Conservation (phyloP, 2,113 vertebrate species). For the Balaeniceps rex region DNA sequence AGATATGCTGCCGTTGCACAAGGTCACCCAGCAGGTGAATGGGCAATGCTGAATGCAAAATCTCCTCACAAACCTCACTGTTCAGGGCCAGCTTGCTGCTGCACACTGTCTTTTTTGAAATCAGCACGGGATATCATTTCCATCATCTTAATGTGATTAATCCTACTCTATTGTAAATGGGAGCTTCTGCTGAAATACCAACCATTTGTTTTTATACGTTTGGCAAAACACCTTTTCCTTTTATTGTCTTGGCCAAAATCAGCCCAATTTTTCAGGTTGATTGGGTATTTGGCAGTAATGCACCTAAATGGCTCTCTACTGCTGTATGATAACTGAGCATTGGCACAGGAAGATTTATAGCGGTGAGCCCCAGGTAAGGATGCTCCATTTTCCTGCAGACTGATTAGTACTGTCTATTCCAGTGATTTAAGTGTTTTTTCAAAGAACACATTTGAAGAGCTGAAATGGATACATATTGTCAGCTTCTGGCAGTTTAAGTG, state of each 20-base stretch:
- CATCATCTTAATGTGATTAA: neutral
- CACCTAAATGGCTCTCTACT: neutral
- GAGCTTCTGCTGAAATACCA: neutral
- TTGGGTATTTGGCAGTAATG: conserved; percentile 32
- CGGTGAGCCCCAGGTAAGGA: conserved; percentile 37
- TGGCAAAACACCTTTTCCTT: conserved; percentile 8
- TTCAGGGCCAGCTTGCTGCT: neutral
- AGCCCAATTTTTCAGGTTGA: conserved; percentile 44
- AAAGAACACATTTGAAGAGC: conserved; percentile 34
- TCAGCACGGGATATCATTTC: neutral
- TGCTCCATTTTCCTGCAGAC: conserved; percentile 47
- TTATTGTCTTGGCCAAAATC: conserved; percentile 9
- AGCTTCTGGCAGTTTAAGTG: conserved; percentile 60
- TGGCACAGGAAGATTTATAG: conserved; percentile 16
- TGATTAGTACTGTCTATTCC: conserved; percentile 37
- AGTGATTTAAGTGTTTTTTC: conserved; percentile 49
- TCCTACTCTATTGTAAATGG: neutral
- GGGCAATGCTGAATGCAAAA: neutral
- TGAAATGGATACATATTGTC: conserved; percentile 53
- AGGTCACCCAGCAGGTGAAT: neutral
- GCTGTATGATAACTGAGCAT: neutral
- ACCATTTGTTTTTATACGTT: neutral
- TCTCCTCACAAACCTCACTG: neutral
- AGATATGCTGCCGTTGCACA: neutral
- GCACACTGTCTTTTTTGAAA: neutral